Evolutionary conservation across 2,888 invertebrate species (phyloP).

Genomic region (Coremacera marginata): DNA sequence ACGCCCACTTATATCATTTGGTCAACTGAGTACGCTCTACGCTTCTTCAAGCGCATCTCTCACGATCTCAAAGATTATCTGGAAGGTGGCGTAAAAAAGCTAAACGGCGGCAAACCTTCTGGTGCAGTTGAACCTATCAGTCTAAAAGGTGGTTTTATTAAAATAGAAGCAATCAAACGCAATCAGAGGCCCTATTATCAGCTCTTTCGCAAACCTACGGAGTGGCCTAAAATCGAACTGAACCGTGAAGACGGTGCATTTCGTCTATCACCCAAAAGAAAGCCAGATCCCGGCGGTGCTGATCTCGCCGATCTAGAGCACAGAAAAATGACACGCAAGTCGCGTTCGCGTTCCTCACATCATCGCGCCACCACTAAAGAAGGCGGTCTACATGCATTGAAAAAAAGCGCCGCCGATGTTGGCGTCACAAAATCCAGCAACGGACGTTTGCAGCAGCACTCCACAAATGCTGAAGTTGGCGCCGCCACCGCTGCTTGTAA

Average conservation of each 20-base stretch:
- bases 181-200: slow-evolving; percentile 67
- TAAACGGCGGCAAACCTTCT: slow-evolving; percentile 44
- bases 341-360: slow-evolving; percentile 62
- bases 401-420: slow-evolving; percentile 45
- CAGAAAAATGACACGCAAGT: slow-evolving; percentile 66
- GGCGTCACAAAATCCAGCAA: slow-evolving; percentile 44
- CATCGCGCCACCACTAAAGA: slow-evolving; percentile 43
- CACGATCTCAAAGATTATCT: slow-evolving; percentile 62
- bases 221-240: slow-evolving; percentile 68
- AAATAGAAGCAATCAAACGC: slow-evolving; percentile 73
- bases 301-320: slow-evolving; percentile 10
- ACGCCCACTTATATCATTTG: slow-evolving; percentile 70
- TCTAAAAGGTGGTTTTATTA: slow-evolving; percentile 78
- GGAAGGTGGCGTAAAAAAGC: slow-evolving; percentile 36
- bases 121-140: slow-evolving; percentile 70
- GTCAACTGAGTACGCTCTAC: slow-evolving; percentile 74
- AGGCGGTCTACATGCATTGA: slow-evolving; percentile 39
- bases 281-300: slow-evolving; percentile 35
- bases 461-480: slow-evolving; percentile 31
- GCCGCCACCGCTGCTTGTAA: slow-evolving; percentile 43
- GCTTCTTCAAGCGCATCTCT: slow-evolving; percentile 76
- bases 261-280: slow-evolving; percentile 56
- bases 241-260: slow-evolving; percentile 65
- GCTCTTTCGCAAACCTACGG: slow-evolving; percentile 62
- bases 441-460: slow-evolving; percentile 12